phyloP scores from a whole-genome alignment of 2,113 vertebrate genomes.

The Centropristis striata region DNA sequence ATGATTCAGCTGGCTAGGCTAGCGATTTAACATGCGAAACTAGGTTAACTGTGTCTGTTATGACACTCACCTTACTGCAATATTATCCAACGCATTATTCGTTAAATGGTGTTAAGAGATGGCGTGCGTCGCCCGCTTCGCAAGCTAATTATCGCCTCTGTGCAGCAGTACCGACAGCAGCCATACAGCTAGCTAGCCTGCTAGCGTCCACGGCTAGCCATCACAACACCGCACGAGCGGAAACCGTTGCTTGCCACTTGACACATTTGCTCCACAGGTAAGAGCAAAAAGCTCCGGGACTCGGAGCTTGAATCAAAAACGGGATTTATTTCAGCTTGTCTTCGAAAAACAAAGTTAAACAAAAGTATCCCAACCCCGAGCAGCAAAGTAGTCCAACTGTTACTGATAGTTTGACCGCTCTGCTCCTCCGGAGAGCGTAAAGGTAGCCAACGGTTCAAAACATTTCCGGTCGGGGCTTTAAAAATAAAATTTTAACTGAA shows the following conservation, averaged over 20 bases:
- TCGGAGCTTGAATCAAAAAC: neutral
- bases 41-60: constrained; percentile 29
- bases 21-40: constrained; percentile 54
- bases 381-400: constrained; percentile 49
- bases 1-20: constrained; percentile 56
- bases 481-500: constrained; percentile 27
- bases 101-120: neutral
- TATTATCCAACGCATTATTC: constrained; percentile 11
- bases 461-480: rapidly evolving
- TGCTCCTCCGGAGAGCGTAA: constrained; percentile 16
- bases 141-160: constrained; percentile 60
- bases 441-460: rapidly evolving
- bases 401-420: constrained; percentile 63
- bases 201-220: constrained; percentile 66
- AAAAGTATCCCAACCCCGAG: neutral
- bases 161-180: constrained; percentile 33
- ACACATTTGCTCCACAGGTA: constrained; percentile 55
- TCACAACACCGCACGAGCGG: constrained; percentile 69
- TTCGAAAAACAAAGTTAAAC: neutral
- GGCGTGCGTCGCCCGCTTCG: constrained; percentile 16
- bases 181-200: constrained; percentile 56
- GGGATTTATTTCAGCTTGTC: neutral
- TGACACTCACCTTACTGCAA: constrained; percentile 72
- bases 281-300: neutral
- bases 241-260: constrained; percentile 56